Conservation (phyloP, 2,888 invertebrate species). For the Willowsia nigromaculata region DNA sequence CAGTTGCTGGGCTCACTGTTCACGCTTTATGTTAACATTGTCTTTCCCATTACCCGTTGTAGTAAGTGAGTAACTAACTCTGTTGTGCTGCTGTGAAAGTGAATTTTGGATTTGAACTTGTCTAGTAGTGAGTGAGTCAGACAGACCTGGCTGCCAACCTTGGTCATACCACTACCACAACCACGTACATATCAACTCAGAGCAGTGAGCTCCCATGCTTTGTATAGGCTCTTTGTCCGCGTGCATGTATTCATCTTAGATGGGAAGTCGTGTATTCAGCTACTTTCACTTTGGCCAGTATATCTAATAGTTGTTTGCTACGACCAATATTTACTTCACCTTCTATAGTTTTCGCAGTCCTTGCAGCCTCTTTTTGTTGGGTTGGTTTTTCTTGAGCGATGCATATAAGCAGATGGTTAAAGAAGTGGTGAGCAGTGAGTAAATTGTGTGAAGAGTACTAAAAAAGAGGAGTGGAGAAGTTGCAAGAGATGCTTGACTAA, state of each 20-base stretch:
- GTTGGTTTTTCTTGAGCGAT: conserved; percentile 35
- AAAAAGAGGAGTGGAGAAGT: conserved; percentile 70
- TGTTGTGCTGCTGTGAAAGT: background rate
- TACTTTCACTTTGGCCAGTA: background rate
- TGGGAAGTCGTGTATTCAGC: conserved; percentile 10
- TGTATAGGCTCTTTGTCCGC: background rate
- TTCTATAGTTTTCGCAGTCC: background rate
- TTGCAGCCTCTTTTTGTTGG: conserved; percentile 20
- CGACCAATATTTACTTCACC: background rate
- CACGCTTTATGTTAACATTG: conserved; percentile 14
- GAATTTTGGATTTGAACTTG: conserved; percentile 9
- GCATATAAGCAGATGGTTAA: conserved; percentile 70
- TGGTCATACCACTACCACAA: conserved; percentile 1
- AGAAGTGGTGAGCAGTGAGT: conserved; percentile 70
- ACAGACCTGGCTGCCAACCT: background rate
- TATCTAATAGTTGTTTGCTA: background rate
- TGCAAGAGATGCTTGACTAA: conserved; percentile 77
- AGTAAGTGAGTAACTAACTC: no score
- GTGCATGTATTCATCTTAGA: background rate
- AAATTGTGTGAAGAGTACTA: conserved; percentile 69
- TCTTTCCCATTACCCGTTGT: conserved; percentile 19
- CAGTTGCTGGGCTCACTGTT: background rate
- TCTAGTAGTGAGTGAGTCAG: background rate
- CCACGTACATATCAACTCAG: conserved; percentile 5
- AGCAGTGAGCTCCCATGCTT: conserved; percentile 2